Base-by-base conservation (phyloP, 2,888 invertebrate species). In the Nasonovia ribisnigri region DNA sequence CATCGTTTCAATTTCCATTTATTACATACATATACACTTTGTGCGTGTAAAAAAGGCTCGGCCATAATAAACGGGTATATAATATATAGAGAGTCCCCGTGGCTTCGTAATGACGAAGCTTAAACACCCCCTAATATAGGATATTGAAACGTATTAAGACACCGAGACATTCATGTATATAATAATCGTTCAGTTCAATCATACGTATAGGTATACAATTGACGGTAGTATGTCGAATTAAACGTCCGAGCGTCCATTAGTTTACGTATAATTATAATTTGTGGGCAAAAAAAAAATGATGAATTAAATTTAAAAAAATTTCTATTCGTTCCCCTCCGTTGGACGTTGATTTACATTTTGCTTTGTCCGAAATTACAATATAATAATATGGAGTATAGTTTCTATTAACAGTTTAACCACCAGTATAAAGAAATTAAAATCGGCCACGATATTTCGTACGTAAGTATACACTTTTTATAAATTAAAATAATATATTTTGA, bases 1-100 rank as follows among this genome's bases (percentile, higher is more conserved):
- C 29, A 86, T 57, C 84, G 91, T 91, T 91, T 91, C 86, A 16
- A 91, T 91, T 91, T 46, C 54, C 91, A 86, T 86, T 91, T 57
- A 91, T 51, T 86, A 57, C 24, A 8, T 42, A 57, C 42, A 29
- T 43, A 29, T 16, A 48, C 43, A 24, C 29, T 42, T 2, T 6
- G 51, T 42, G 46, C 46, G n/a, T n/a, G 90, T 90, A 48, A 67
- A 88, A 88, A 90, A 90, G 60, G 46, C 57, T 43, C n/a, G 67
- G 90, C 16, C 90, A 2, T 26, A 51, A 51, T 88, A 54, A 57
- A 88, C 87, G 48, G 36, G 67, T 16, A 48, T 46, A 46, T 46
- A 51, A 46, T 46, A 51, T 51, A 51, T 48, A 46, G 8, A 24
- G 54, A 29, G 5, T 54, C 51, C 42, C 88, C 88, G 88, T 36